Evolutionary conservation across 1,140 invertebrate species (phyloP), one percentile per base, ranked within the genome.

Genomic region (Hyposmocoma kahamanoa): DNA sequence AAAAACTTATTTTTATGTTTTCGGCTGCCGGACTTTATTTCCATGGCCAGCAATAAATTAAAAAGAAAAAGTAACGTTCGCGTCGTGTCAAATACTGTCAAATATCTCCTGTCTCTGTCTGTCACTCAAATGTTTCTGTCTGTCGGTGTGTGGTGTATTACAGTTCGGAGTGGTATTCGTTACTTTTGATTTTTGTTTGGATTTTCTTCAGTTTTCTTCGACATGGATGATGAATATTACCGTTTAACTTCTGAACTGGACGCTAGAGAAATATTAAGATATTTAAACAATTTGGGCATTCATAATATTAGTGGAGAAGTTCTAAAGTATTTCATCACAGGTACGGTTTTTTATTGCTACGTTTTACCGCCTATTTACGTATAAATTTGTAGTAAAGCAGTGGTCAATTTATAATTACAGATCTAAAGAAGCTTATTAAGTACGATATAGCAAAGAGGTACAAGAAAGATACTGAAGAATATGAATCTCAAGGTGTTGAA

Each of bases 401-500:
- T 36, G 1, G 19, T 17, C 8, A 28, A 47, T 36, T 24, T 47
- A 20, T 47, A 22, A 42, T 50, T 88, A 55, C 59, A 90, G 89
- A 90, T 80, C 69, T 90, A 26, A 89, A 89, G 62, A 88, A 87
- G 49, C 59, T 89, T 20, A 89, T 90, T 20, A 88, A 87, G 62
- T 86, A 89, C 72, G 89, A 90, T 48, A 39, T 83, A 22, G 59
- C 84, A 61, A 64, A 71, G 4, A 73, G 55, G 59, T 53, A 61
- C 28, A 68, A 60, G 59, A 56, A 18, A 36, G 54, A 36, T 45
- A 26, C 54, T 24, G 42, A 59, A 24, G 49, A 56, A 56, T 53
- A 61, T 57, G 59, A 66, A 42, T 26, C 43, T 9, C 48, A 61
- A 48, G 83, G 84, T n/a, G 72, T 72, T 30, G 85, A 86, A 53